Percentiles rank a stretch among this genome's conserved stretches.
phyloP scores from a whole-genome alignment of 1,140 invertebrate species.

The Nixonia krombeini region DNA sequence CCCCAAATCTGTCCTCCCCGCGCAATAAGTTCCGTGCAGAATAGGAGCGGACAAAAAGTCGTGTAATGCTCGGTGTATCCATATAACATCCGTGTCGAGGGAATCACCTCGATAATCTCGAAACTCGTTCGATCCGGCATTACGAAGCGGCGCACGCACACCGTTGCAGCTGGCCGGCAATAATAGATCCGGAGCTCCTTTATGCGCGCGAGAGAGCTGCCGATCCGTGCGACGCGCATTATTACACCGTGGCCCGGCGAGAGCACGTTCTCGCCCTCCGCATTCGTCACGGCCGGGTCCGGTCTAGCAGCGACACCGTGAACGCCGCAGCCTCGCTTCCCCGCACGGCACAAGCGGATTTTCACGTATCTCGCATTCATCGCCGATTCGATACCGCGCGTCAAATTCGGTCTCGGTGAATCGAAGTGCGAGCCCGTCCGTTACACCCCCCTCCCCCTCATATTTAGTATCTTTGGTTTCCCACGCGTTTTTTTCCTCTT shows the following conservation, averaged over 20 bases:
- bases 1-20: no score
- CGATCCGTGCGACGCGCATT: constrained; percentile 23
- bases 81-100: background rate
- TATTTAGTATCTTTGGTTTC: no score
- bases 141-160: background rate
- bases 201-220: constrained; percentile 8
- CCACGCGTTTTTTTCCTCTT: no score
- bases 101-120: constrained; percentile 25
- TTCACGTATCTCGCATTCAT: no score
- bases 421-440: no score
- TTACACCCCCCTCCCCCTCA: no score
- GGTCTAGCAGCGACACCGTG: constrained; percentile 19
- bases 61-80: background rate
- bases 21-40: no score
- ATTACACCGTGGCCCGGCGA: constrained; percentile 27
- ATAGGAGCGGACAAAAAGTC: background rate
- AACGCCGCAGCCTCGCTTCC: no score
- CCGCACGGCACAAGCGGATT: no score
- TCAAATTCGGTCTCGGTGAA: no score
- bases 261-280: constrained; percentile 40
- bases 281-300: constrained; percentile 39
- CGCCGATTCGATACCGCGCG: no score
- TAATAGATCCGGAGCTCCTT: constrained; percentile 29
- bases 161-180: background rate
- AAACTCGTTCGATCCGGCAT: constrained; percentile 15